Conservation (phyloP, 2,113 vertebrate genomes). For the Psammodynastes pulverulentus region DNA sequence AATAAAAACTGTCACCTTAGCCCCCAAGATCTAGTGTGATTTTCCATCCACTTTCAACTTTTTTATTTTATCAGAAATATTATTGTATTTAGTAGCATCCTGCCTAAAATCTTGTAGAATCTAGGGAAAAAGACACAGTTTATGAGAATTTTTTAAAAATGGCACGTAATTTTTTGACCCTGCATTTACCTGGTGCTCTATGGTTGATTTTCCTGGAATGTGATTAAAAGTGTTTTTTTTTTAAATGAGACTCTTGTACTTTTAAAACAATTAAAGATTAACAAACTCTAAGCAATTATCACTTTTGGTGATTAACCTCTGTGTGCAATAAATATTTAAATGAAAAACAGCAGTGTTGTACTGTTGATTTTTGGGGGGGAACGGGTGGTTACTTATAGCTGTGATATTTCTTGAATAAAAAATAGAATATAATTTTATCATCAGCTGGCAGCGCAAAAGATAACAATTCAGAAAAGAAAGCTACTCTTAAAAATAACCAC, state of each 20-base stretch:
- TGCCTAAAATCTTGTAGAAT: neutral
- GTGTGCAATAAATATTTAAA: neutral
- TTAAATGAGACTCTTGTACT: neutral
- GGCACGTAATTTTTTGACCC: neutral
- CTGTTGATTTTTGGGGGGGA: neutral
- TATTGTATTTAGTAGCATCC: neutral
- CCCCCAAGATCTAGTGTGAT: neutral
- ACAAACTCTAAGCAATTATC: neutral
- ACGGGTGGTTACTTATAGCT: neutral
- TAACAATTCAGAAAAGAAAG: neutral
- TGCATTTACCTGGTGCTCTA: neutral
- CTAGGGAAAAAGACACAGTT: neutral
- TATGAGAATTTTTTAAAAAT: neutral
- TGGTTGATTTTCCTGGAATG: neutral
- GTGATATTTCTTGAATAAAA: neutral
- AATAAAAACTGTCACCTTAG: neutral
- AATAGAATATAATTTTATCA: neutral
- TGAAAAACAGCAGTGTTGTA: neutral
- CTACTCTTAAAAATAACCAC: neutral
- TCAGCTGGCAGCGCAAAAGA: neutral
- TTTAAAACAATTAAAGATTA: neutral
- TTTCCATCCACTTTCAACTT: neutral
- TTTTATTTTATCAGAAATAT: neutral
- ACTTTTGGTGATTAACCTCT: neutral
- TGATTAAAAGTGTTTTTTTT: neutral